These are phyloP conservation scores for Alethe diademata DNA, from an alignment of 2,113 vertebrate species.

Conservation along the genomic window DNA sequence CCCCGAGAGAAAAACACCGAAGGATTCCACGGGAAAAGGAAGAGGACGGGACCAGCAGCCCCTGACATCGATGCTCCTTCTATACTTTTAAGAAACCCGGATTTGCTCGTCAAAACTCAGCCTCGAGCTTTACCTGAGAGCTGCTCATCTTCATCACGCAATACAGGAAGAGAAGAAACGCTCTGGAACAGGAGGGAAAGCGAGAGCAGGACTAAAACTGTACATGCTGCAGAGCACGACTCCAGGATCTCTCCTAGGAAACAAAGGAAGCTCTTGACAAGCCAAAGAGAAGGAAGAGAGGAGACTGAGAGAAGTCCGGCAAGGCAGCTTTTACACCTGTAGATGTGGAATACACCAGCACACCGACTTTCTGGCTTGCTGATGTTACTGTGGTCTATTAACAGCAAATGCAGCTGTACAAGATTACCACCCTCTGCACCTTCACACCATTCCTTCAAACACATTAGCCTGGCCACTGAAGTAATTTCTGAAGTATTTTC, in stretches of 20 bases:
- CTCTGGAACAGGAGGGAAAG: not conserved
- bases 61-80: not conserved
- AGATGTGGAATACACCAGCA: not conserved
- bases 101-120: not conserved
- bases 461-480: not conserved
- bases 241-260: not conserved
- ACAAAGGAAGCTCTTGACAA: not conserved
- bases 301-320: not conserved
- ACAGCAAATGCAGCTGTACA: not conserved
- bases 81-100: not conserved
- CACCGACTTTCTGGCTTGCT: not conserved
- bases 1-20: not conserved
- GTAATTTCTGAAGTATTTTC: not conserved
- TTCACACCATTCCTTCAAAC: not conserved
- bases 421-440: not conserved
- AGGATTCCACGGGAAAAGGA: not conserved
- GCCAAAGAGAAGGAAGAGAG: not conserved
- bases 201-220: not conserved
- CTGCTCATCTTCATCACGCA: fast-evolving
- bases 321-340: not conserved
- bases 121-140: not conserved
- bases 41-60: not conserved
- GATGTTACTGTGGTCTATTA: not conserved
- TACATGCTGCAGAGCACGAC: fast-evolving
- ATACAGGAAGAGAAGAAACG: fast-evolving